Evolutionary conservation across 1,140 invertebrate genomes (phyloP).

Genomic region (Dreissena rostriformis): DNA sequence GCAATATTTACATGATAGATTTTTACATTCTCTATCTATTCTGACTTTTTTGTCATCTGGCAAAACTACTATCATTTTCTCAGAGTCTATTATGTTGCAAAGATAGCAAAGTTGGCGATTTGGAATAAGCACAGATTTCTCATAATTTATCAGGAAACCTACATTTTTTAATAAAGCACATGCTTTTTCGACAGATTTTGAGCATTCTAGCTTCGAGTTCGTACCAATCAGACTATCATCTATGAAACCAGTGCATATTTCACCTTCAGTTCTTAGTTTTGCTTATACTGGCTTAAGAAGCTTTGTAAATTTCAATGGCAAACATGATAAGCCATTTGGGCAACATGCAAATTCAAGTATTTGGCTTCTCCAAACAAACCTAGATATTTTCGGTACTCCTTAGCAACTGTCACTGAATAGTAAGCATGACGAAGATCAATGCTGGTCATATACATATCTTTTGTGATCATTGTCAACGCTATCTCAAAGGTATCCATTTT

Average conservation of each 20-base stretch:
- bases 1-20: neutral
- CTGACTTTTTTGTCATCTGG: slow-evolving; percentile 8
- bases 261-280: slow-evolving; percentile 41
- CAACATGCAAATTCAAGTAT: slow-evolving; percentile 51
- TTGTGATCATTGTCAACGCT: neutral
- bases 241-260: slow-evolving; percentile 52
- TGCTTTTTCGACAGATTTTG: slow-evolving; percentile 49
- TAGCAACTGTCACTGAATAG: slow-evolving; percentile 31
- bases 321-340: slow-evolving; percentile 36
- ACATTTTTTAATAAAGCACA: slow-evolving; percentile 17
- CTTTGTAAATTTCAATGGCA: slow-evolving; percentile 52
- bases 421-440: slow-evolving; percentile 54
- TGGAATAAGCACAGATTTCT: slow-evolving; percentile 48
- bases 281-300: slow-evolving; percentile 54
- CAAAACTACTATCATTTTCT: slow-evolving; percentile 44
- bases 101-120: slow-evolving; percentile 15
- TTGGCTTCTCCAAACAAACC: slow-evolving; percentile 51
- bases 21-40: slow-evolving; percentile 26
- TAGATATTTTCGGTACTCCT: slow-evolving; percentile 36
- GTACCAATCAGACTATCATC: slow-evolving; percentile 55
- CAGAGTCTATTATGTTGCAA: slow-evolving; percentile 45
- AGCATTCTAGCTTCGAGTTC: slow-evolving; percentile 37
- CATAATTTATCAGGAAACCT: slow-evolving; percentile 55
- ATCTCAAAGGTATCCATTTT: slow-evolving; percentile 29
- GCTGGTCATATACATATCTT: slow-evolving; percentile 26